Percentiles rank a stretch among this genome's conserved stretches.
Evolutionary conservation across 2,888 invertebrate genomes (phyloP).

Genomic region (Epinotia brunnichana): DNA sequence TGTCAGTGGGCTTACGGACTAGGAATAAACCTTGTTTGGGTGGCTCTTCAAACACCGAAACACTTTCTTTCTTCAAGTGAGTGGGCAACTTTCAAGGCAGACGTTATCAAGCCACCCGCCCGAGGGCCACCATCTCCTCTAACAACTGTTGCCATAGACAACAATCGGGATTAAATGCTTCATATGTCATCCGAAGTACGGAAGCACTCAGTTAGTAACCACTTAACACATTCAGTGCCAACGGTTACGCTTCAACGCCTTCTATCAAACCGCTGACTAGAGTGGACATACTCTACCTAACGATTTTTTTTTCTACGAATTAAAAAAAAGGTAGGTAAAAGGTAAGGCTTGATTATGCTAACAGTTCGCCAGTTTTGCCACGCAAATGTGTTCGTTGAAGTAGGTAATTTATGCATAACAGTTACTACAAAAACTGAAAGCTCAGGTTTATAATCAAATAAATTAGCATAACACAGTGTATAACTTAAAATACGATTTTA

Average conservation of each 20-base stretch:
- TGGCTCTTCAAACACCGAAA: too few species aligned
- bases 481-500: neutral
- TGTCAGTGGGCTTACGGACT: too few species aligned
- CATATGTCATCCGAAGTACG: too few species aligned
- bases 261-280: neutral
- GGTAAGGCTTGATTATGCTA: neutral
- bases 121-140: neutral
- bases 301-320: too few species aligned
- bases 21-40: too few species aligned
- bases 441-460: neutral
- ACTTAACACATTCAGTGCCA: too few species aligned
- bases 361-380: neutral
- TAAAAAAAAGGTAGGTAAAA: neutral
- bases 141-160: neutral
- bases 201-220: too few species aligned
- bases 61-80: too few species aligned
- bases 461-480: neutral
- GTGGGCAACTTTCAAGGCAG: too few species aligned
- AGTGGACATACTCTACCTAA: neutral
- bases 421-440: neutral
- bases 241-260: too few species aligned
- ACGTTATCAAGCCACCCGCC: neutral
- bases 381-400: constrained; percentile 4
- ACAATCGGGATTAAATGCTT: too few species aligned
- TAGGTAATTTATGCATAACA: constrained; percentile 1